Percentiles rank a stretch among this genome's conserved stretches.
phyloP scores from a whole-genome alignment of 2,113 vertebrate species.

The Parus major region DNA sequence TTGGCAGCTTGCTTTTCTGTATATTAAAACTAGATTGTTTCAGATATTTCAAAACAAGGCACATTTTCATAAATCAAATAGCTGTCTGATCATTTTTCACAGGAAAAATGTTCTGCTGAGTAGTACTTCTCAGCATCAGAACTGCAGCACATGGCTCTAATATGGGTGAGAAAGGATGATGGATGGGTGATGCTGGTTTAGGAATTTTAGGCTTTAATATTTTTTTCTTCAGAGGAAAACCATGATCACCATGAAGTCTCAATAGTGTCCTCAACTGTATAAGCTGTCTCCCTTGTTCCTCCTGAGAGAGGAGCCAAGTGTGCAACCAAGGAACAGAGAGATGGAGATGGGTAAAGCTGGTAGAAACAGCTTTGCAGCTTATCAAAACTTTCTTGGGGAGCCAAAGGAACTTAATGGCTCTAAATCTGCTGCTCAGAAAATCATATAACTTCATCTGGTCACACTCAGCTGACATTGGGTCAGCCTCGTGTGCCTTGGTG shows the following conservation, averaged over 20 bases:
- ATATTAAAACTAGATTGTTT: constrained; percentile 32
- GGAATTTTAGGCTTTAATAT: neutral
- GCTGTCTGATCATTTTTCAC: constrained; percentile 28
- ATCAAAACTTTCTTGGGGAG: neutral
- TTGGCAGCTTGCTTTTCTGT: constrained; percentile 40
- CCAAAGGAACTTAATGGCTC: neutral
- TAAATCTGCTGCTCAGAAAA: neutral
- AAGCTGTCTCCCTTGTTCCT: neutral
- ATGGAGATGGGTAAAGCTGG: neutral
- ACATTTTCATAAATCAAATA: constrained; percentile 16
- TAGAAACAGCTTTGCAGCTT: neutral
- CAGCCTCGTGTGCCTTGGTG: neutral
- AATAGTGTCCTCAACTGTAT: neutral
- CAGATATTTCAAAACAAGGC: constrained; percentile 5
- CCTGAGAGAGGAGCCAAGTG: neutral
- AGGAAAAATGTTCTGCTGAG: neutral
- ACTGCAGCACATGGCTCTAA: neutral
- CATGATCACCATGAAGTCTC: neutral
- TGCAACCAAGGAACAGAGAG: neutral
- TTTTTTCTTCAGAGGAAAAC: neutral
- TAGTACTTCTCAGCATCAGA: neutral
- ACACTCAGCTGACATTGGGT: neutral
- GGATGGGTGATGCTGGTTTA: neutral
- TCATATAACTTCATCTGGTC: neutral
- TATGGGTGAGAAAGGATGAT: neutral